These are phyloP conservation scores for Cavia porcellus DNA, from an alignment of 2,113 vertebrate genomes.

Conservation along the genomic window DNA sequence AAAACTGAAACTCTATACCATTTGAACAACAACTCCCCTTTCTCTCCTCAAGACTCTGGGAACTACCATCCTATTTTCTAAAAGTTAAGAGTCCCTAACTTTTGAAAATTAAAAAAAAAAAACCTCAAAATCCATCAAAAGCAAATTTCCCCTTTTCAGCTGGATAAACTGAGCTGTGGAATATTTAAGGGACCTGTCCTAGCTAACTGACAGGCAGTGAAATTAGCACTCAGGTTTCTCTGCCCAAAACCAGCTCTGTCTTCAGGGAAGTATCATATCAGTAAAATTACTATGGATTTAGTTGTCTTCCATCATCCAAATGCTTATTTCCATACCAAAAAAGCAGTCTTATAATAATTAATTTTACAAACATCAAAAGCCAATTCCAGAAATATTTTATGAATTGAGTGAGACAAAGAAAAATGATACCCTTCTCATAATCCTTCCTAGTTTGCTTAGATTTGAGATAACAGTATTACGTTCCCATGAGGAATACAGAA, in stretches of 20 bases:
- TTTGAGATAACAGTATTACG: neutral
- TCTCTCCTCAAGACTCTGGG: neutral
- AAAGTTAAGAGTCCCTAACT: neutral
- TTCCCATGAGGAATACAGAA: neutral
- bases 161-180: neutral
- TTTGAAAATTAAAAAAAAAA: slow-evolving; percentile 43
- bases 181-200: neutral
- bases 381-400: slow-evolving; percentile 47
- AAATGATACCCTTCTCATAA: neutral
- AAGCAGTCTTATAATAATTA: slow-evolving; percentile 9
- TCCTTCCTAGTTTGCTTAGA: neutral
- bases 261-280: neutral
- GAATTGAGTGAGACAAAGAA: slow-evolving; percentile 5
- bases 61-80: slow-evolving; percentile 5
- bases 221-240: neutral
- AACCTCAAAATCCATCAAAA: neutral
- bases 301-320: neutral
- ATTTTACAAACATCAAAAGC: slow-evolving; percentile 9
- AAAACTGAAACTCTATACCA: slow-evolving; percentile 5
- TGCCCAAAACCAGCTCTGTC: neutral
- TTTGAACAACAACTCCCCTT: neutral
- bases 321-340: neutral
- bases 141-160: neutral
- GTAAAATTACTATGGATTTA: neutral
- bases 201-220: neutral